Base-by-base conservation (phyloP, 2,888 invertebrate genomes). In the Bunonema sp. region DNA sequence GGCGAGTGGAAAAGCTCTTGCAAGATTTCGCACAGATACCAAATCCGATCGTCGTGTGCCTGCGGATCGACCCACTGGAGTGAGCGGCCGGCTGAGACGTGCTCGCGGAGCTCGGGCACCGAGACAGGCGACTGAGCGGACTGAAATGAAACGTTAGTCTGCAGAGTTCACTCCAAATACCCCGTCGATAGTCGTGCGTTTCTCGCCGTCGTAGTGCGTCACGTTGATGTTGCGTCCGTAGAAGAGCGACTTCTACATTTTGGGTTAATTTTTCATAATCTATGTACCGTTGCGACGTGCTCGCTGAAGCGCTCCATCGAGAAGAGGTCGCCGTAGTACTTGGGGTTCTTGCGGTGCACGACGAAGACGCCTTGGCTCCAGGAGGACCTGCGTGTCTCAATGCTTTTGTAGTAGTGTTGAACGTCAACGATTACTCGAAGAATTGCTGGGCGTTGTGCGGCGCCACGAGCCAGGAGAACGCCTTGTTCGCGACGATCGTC, bases 1-100 rank as follows among this genome's bases (percentile, higher is more conserved):
- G 87, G 82, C 38, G 83, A 84, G 38, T 83, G 82, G 67, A 93
- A 89, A 63, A 78, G 82, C 70, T 91, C 91, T 53, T 97, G 93
- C 41, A 97, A 72, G 0, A 79, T 78, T 3, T 84, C 75, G 49
- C 75, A 73, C n/a, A 78, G 57, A 51, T 70, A 71, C 75, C 76
- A 76, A 7, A 77, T 67, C 34, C 53, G 48, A 35, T 56, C 47
- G 37, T 54, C 47, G 44, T 51, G n/a, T n/a, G n/a, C n/a, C n/a
- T n/a, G n/a, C n/a, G n/a, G n/a, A n/a, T n/a, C n/a, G n/a, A n/a
- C n/a, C n/a, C n/a, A n/a, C n/a, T n/a, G n/a, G n/a, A n/a, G n/a
- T n/a, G n/a, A n/a, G n/a, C n/a, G n/a, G n/a, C n/a, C n/a, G n/a
- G n/a, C n/a, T n/a, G n/a, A n/a, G n/a, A n/a, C n/a, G n/a, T n/a